A percentile compares a stretch with the other conserved stretches of the same genome.
Evolutionary conservation across 2,888 invertebrate genomes (phyloP).

Genomic region (Mesorhabditis belari): DNA sequence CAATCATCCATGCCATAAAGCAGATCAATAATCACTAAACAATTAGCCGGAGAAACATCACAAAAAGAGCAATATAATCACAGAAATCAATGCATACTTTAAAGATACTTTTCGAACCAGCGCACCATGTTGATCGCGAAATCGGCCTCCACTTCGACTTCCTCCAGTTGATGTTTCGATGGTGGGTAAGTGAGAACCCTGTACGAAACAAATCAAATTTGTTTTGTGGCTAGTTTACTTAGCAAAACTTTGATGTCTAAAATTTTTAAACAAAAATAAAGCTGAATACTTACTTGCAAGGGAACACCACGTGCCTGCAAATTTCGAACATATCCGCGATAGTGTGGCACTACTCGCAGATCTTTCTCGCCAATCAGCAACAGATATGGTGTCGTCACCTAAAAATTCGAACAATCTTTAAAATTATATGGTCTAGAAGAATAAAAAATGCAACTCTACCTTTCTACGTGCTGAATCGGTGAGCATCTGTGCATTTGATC

Average conservation of each 20-base stretch:
- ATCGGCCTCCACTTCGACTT: conserved; percentile 57
- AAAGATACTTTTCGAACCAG: conserved; percentile 54
- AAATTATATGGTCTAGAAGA: not conserved
- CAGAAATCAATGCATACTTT: too few relatives aligned
- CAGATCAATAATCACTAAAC: too few relatives aligned
- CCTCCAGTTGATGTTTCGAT: conserved; percentile 56
- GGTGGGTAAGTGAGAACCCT: conserved; percentile 56
- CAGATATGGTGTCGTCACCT: conserved; percentile 66
- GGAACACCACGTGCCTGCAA: conserved; percentile 39
- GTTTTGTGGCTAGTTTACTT: not conserved
- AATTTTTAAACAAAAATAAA: not conserved
- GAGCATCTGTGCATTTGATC: conserved; percentile 32
- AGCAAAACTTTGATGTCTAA: not conserved
- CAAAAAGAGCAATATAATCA: too few relatives aligned
- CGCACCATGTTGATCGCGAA: conserved; percentile 55
- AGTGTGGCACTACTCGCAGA: conserved; percentile 67
- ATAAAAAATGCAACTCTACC: conserved; percentile 5
- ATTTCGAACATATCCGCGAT: conserved; percentile 32
- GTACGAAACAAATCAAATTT: conserved; percentile 14
- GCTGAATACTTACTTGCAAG: conserved; percentile 30
- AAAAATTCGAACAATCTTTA: not conserved
- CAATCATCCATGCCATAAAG: too few relatives aligned
- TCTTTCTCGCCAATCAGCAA: conserved; percentile 75
- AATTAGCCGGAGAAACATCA: too few relatives aligned
- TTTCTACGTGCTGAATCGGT: conserved; percentile 46